Evolutionary conservation across 1,140 invertebrate species (phyloP).

Genomic region (Wiebesia pumilae): DNA sequence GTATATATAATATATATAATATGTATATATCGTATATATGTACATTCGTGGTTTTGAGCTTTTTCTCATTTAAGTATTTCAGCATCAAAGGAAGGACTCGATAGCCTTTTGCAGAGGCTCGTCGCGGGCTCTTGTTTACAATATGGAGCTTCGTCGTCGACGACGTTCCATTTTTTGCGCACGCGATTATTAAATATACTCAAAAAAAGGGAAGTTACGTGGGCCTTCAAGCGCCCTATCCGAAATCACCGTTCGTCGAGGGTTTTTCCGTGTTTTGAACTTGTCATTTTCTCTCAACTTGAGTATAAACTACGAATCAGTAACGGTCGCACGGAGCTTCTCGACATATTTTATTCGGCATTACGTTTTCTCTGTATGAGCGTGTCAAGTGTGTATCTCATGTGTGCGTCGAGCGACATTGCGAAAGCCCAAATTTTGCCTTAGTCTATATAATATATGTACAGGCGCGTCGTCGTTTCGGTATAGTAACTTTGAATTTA

Average conservation of each 20-base stretch:
- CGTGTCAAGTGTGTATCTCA: slow-evolving; percentile 18
- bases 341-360: slow-evolving; percentile 7
- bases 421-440: slow-evolving; percentile 54
- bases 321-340: slow-evolving; percentile 41
- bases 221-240: slow-evolving; percentile 1
- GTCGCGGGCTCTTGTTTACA: slow-evolving; percentile 36
- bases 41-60: slow-evolving; percentile 75
- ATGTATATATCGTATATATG: slow-evolving; percentile 73
- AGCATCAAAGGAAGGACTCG: slow-evolving; percentile 69
- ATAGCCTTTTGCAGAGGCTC: slow-evolving; percentile 45
- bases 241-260: slow-evolving; percentile 47
- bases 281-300: slow-evolving; percentile 9
- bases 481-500: slow-evolving; percentile 54
- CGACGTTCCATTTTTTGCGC: slow-evolving; percentile 28
- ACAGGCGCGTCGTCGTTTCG: slow-evolving; percentile 46
- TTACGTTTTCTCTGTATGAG: slow-evolving; percentile 8
- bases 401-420: slow-evolving; percentile 49
- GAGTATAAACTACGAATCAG: slow-evolving; percentile 32
- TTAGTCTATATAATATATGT: slow-evolving; percentile 54
- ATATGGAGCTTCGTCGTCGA: slow-evolving; percentile 38
- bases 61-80: slow-evolving; percentile 70
- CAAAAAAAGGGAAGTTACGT: slow-evolving; percentile 32
- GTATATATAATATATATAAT: slow-evolving; percentile 67
- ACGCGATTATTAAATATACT: slow-evolving; percentile 44
- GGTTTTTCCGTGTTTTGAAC: slow-evolving; percentile 25